Percentiles rank a stretch among this genome's conserved stretches.
phyloP scores from a whole-genome alignment of 2,797 vertebrate species.

The Phaenicophaeus curvirostris region DNA sequence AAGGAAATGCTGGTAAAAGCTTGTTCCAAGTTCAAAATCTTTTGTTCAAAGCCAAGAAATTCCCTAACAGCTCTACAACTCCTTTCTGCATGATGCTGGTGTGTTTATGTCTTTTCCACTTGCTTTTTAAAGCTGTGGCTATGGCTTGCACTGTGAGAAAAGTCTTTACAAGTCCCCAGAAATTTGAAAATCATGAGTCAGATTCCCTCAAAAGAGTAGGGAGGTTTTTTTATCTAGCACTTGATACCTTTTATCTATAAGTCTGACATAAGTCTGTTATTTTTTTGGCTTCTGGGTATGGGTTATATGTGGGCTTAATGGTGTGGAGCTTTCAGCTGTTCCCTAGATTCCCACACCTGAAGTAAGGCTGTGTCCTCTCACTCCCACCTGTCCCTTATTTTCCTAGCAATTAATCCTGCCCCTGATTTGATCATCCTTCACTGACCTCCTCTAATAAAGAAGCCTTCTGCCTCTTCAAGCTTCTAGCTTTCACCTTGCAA shows the following conservation, averaged over 20 bases:
- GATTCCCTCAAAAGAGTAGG: background rate
- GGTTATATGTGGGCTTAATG: background rate
- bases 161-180: background rate
- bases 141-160: background rate
- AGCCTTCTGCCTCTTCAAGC: fast-evolving
- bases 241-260: background rate
- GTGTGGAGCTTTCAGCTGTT: background rate
- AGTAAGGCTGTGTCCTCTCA: background rate
- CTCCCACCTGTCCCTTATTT: background rate
- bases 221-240: background rate
- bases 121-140: background rate
- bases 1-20: background rate
- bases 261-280: background rate
- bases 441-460: background rate
- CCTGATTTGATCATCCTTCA: background rate
- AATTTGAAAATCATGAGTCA: background rate
- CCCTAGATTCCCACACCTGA: background rate
- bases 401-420: background rate
- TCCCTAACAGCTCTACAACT: background rate
- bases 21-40: background rate
- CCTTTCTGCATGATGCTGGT: background rate
- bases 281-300: background rate
- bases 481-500: background rate
- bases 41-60: background rate
- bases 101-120: background rate